Evolutionary conservation across 1,140 invertebrate species (phyloP), one percentile per base, ranked within the genome.

Genomic region (Drosophila nasuta): DNA sequence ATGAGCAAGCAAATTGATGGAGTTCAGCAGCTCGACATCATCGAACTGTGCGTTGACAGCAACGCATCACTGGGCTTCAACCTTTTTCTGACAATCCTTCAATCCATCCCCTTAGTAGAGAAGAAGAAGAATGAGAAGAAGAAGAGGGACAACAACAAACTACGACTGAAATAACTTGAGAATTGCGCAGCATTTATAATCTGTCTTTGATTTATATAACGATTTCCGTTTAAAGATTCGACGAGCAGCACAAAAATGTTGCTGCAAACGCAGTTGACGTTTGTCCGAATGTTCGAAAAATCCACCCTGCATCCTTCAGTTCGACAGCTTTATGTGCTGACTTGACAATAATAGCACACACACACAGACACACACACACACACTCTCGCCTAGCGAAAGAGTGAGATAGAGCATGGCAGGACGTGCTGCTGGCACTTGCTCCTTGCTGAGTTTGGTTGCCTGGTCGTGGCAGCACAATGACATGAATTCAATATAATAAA

Each of bases 201-300:
- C 85, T 89, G 85, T 85, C 85, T 81, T 89, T 89, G 85, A 89
- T 89, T 89, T 89, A 89, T 89, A 89, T 89, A 89, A 89, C 85
- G 85, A 89, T 89, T 89, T 89, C 85, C 85, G 85, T 69, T 85
- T 79, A 75, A 89, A 81, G 70, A 75, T 75, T 41, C 77, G 69
- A 76, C 20, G 35, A 48, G 46, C 41, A 46, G 25, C 71, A 15
- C 71, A 15, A 46, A 54, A 60, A 68, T 54, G 25, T 60, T 63
- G 57, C 69, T 71, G 58, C 58, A 48, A 62, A 60, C 58, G 58
- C 30, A 38, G 51, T 58, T 64, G 60, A 76, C 62, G 68, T 71
- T 59, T 71, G 38, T 70, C 67, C 56, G 20, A 25, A 25, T 25
- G 20, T 25, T 25, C 20, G 20, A 25, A 43, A 30, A 25, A 30